Conservation (phyloP, 2,797 vertebrate species). For the Scolopax bukidnonensis region DNA sequence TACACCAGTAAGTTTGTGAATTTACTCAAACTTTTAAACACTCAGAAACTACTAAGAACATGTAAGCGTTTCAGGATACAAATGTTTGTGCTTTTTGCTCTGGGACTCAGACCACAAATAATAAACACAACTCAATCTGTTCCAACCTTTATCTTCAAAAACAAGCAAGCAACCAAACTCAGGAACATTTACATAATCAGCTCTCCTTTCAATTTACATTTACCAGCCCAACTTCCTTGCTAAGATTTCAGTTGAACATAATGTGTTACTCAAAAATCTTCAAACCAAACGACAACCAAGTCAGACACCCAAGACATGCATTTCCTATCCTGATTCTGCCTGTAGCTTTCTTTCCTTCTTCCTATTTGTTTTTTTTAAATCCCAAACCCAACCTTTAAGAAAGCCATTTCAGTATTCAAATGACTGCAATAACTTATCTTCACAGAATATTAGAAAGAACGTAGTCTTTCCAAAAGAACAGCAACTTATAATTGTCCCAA, state of each 20-base stretch:
- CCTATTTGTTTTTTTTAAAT: neutral
- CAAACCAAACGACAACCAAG: conserved; percentile 1
- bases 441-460: neutral
- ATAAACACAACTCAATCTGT: conserved; percentile 21
- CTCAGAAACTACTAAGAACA: neutral
- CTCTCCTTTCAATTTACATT: conserved; percentile 16
- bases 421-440: neutral
- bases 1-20: neutral
- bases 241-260: neutral
- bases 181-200: neutral
- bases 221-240: neutral
- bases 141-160: conserved; percentile 55
- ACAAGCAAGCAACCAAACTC: conserved; percentile 19
- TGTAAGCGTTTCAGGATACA: neutral
- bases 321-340: neutral
- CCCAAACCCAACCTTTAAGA: neutral
- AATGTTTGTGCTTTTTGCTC: neutral
- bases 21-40: neutral
- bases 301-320: neutral
- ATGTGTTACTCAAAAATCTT: neutral
- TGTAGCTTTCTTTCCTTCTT: neutral
- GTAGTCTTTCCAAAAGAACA: neutral
- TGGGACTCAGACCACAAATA: conserved; percentile 3
- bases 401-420: neutral
- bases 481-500: neutral